These are phyloP conservation scores for Hydrocynus forskahlii DNA, from an alignment of 2,797 vertebrate species.

Conservation along the genomic window DNA sequence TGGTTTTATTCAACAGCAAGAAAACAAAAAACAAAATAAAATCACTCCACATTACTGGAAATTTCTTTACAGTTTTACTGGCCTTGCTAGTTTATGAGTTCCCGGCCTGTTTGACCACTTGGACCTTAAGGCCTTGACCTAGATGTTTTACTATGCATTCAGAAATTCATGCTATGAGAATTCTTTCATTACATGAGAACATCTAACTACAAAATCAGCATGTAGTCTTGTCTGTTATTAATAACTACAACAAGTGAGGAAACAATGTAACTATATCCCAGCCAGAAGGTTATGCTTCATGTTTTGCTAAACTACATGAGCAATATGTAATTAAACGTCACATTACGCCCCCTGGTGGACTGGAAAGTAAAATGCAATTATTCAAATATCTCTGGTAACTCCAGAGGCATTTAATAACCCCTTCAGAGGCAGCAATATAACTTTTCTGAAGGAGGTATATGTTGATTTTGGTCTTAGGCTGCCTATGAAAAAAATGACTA, in stretches of 20 bases:
- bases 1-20: too few species aligned
- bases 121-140: neutral
- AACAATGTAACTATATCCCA: neutral
- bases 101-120: neutral
- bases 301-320: neutral
- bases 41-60: neutral
- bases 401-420: constrained; percentile 67
- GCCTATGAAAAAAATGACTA: neutral
- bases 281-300: neutral
- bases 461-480: neutral
- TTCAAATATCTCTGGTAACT: neutral
- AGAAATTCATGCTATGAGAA: neutral
- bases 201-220: neutral
- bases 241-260: neutral
- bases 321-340: neutral
- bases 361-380: constrained; percentile 40
- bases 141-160: neutral
- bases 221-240: neutral
- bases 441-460: constrained; percentile 14
- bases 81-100: neutral
- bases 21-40: too few species aligned
- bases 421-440: constrained; percentile 28
- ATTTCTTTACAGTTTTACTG: neutral
- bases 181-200: neutral
- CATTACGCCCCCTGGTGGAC: constrained; percentile 31